Percentiles rank a stretch among this genome's conserved stretches.
Evolutionary conservation across 53 echinoderm and acorn worm species (phyloP).

Genomic region (Astropecten irregularis): DNA sequence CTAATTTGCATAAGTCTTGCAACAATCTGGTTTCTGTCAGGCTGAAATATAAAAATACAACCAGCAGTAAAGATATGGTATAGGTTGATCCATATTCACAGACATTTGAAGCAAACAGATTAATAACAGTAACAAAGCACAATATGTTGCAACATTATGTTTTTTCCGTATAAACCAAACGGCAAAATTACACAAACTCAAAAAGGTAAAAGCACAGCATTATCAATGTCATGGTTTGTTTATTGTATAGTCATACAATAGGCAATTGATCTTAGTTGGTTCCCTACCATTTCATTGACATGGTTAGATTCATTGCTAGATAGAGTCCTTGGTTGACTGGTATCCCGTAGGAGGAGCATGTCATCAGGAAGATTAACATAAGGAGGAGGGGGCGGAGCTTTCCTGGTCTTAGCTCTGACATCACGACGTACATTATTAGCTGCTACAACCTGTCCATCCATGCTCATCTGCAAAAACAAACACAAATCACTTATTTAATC

Average conservation of each 20-base stretch:
- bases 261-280: too few relatives aligned
- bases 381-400: not conserved
- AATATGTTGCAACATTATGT: too few relatives aligned
- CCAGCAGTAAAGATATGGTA: too few relatives aligned
- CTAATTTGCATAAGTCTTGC: conserved; percentile 99
- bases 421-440: conserved; percentile 48
- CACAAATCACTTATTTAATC: not conserved
- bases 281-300: conserved; percentile 82
- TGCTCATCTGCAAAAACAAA: conserved; percentile 48
- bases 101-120: too few relatives aligned
- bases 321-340: conserved; percentile 23
- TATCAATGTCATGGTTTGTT: too few relatives aligned
- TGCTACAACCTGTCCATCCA: conserved; percentile 61
- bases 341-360: not conserved
- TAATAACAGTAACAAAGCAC: too few relatives aligned
- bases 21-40: conserved; percentile 98
- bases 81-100: too few relatives aligned
- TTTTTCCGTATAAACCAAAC: too few relatives aligned
- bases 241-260: too few relatives aligned
- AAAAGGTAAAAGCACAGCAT: too few relatives aligned
- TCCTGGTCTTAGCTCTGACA: conserved; percentile 25
- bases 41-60: conserved; percentile 72
- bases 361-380: conserved; percentile 9
- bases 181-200: too few relatives aligned
- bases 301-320: conserved; percentile 61